phyloP scores from a whole-genome alignment of 1,140 invertebrate species.

The Lepidostoma basale region DNA sequence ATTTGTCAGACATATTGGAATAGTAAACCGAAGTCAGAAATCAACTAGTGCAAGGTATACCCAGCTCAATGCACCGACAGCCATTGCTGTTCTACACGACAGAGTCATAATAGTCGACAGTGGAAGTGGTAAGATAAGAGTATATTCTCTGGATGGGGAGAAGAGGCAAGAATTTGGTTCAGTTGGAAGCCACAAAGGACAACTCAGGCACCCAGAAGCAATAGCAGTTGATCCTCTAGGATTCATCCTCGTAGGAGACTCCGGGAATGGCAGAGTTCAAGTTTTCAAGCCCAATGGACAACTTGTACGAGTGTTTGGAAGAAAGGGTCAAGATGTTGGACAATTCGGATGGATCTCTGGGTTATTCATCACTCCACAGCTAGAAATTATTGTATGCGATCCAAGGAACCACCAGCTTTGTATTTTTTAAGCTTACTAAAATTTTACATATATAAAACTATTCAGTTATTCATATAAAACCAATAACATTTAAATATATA shows the following conservation, averaged over 20 bases:
- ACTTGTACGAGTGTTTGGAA: slow-evolving; percentile 69
- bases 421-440: slow-evolving; percentile 72
- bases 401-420: slow-evolving; percentile 73
- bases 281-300: slow-evolving; percentile 71
- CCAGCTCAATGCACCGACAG: slow-evolving; percentile 72
- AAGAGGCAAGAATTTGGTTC: slow-evolving; percentile 65
- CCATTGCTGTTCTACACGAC: slow-evolving; percentile 66
- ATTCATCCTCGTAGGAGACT: slow-evolving; percentile 77
- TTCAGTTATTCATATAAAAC: no score
- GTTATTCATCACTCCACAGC: slow-evolving; percentile 67
- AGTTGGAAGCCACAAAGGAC: slow-evolving; percentile 65
- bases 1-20: slow-evolving; percentile 56
- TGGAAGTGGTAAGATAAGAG: slow-evolving; percentile 70
- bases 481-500: no score
- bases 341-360: slow-evolving; percentile 76
- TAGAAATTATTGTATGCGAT: slow-evolving; percentile 73
- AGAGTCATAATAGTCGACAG: slow-evolving; percentile 67
- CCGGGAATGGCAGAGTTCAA: slow-evolving; percentile 77
- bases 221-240: slow-evolving; percentile 73
- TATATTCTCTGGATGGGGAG: slow-evolving; percentile 61
- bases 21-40: slow-evolving; percentile 50
- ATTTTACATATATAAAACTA: no score
- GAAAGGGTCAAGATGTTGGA: slow-evolving; percentile 63
- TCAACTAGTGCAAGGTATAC: slow-evolving; percentile 52
- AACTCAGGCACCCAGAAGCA: slow-evolving; percentile 71